Evolutionary conservation across 2,797 vertebrate genomes (phyloP).

Genomic region (Tokudaia tokunoshimensis): DNA sequence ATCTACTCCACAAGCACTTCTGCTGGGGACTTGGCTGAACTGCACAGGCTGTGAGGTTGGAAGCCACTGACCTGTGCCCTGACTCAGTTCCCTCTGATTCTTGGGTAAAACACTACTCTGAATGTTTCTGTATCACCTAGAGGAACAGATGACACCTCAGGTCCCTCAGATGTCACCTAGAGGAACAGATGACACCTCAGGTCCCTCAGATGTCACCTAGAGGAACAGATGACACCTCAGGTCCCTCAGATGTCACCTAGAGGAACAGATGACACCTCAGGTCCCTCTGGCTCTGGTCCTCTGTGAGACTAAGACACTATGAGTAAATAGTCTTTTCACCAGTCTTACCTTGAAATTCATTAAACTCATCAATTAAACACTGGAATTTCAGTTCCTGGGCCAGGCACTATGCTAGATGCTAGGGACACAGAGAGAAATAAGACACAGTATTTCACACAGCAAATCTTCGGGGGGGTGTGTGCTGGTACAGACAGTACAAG

Average conservation of each 20-base stretch:
- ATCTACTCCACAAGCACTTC: not conserved
- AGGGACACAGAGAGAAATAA: not conserved
- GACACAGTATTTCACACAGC: not conserved
- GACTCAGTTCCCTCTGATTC: not conserved
- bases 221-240: not conserved
- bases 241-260: not conserved
- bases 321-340: not conserved
- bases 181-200: not conserved
- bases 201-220: not conserved
- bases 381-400: not conserved
- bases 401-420: not conserved
- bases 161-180: not conserved
- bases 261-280: not conserved
- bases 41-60: not conserved
- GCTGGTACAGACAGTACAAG: not conserved
- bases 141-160: not conserved
- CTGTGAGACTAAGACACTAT: not conserved
- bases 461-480: not conserved
- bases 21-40: not conserved
- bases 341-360: not conserved
- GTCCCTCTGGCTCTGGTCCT: not conserved
- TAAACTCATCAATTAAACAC: not conserved
- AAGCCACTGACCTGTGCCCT: not conserved
- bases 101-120: not conserved
- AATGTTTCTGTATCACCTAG: not conserved